Percentiles rank a stretch among this genome's conserved stretches.
These are phyloP conservation scores for Crocodylus rhombifer DNA, from an alignment of 2,797 vertebrate species.

Conservation along the genomic window DNA sequence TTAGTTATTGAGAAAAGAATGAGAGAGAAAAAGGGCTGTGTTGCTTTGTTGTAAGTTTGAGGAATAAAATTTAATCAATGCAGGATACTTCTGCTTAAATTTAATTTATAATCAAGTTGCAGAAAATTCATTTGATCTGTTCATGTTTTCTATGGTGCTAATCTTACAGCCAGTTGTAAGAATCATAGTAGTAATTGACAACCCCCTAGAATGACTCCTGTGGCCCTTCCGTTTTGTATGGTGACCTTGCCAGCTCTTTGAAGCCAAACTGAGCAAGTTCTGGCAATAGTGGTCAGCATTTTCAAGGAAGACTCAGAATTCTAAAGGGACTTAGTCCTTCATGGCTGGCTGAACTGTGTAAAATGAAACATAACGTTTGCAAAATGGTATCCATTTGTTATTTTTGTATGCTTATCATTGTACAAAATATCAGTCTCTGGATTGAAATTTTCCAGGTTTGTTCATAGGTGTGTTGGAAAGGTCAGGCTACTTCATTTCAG, in stretches of 20 bases:
- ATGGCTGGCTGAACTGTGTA: not conserved
- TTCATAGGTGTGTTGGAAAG: constrained; percentile 34
- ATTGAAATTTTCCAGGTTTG: constrained; percentile 29
- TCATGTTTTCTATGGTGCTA: fast-evolving
- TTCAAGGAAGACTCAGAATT: constrained; percentile 15
- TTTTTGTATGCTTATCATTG: not conserved
- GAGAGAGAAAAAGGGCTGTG: not conserved
- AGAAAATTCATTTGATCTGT: not conserved
- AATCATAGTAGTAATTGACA: not conserved
- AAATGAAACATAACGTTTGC: not conserved
- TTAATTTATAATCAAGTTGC: not conserved
- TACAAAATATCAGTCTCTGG: constrained; percentile 7
- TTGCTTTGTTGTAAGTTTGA: not conserved
- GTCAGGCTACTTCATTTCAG: constrained; percentile 35
- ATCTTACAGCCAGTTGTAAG: not conserved
- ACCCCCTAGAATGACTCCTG: not conserved
- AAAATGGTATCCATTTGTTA: constrained; percentile 7
- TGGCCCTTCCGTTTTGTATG: not conserved
- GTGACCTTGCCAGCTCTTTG: constrained; percentile 3
- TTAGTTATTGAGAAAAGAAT: not conserved
- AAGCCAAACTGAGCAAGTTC: not conserved
- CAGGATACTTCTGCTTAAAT: not conserved
- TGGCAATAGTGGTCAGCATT: constrained; percentile 11
- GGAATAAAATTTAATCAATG: not conserved
- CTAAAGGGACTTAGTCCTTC: not conserved